A percentile compares a stretch with the other conserved stretches of the same genome.
Conservation (phyloP, 2,888 invertebrate genomes). For the Strigamia transsilvanica region DNA sequence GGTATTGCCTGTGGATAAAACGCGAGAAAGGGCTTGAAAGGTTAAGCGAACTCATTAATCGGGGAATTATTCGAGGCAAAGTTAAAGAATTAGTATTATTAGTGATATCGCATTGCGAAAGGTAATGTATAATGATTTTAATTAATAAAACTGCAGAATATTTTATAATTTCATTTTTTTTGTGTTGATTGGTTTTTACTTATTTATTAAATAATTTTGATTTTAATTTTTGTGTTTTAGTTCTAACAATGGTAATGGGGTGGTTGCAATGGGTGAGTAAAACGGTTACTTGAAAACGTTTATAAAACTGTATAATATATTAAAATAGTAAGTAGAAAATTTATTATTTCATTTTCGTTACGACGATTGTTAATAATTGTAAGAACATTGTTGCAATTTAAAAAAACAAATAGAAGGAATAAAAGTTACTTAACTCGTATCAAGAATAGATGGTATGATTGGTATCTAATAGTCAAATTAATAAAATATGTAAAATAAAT, state of each 20-base stretch:
- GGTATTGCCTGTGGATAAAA: constrained; percentile 88
- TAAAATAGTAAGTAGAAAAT: neutral
- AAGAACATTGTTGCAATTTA: neutral
- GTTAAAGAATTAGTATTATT: constrained; percentile 52
- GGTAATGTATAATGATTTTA: too few relatives aligned
- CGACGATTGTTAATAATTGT: neutral
- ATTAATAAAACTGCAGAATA: too few relatives aligned
- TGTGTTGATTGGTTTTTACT: neutral
- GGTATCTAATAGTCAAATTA: too few relatives aligned
- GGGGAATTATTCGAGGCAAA: neutral
- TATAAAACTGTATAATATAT: neutral
- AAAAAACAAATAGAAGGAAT: neutral
- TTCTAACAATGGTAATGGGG: neutral
- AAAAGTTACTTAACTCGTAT: neutral
- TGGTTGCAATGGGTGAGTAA: neutral
- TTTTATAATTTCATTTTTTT: too few relatives aligned
- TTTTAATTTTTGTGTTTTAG: neutral
- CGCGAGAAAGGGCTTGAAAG: constrained; percentile 83
- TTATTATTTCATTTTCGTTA: too few relatives aligned
- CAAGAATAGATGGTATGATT: too few relatives aligned
- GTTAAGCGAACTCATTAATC: constrained; percentile 68
- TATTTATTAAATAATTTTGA: neutral
- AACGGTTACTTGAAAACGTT: neutral
- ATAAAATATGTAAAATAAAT: too few relatives aligned
- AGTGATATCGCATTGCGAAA: constrained; percentile 55